These are phyloP conservation scores for Eurosta solidaginis DNA, from an alignment of 1,140 invertebrate species.

Conservation along the genomic window DNA sequence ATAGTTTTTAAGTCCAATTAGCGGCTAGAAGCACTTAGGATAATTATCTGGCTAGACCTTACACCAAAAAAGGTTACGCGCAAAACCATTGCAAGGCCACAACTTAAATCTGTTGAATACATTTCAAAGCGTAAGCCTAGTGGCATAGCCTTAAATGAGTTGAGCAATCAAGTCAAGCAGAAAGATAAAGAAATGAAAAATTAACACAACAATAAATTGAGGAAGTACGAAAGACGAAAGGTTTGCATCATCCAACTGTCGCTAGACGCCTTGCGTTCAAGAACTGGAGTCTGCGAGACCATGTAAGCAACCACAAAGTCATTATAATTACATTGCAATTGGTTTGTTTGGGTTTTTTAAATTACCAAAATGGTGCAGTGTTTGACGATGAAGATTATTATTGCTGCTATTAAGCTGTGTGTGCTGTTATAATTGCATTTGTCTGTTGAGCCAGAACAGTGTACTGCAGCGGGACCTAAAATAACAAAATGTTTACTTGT, in stretches of 20 bases:
- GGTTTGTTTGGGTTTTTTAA: constrained; percentile 25
- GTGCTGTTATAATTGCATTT: neutral
- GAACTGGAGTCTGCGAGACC: neutral
- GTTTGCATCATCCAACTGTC: neutral
- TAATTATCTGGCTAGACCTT: neutral
- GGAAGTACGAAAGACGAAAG: neutral
- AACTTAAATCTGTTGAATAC: neutral
- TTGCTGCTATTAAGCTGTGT: constrained; percentile 10
- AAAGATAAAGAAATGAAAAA: constrained; percentile 13
- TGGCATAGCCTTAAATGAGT: constrained; percentile 15
- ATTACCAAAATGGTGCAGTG: constrained; percentile 15
- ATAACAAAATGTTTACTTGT: neutral
- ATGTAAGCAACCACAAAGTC: constrained; percentile 11
- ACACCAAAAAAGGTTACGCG: too few relatives aligned
- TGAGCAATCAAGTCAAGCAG: neutral
- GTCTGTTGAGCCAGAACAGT: neutral
- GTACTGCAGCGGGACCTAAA: neutral
- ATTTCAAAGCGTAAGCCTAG: constrained; percentile 23
- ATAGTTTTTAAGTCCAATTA: constrained; percentile 18
- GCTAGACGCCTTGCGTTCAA: neutral
- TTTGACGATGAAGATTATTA: neutral
- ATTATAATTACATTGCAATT: constrained; percentile 31
- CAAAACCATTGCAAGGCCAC: neutral
- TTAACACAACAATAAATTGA: constrained; percentile 19
- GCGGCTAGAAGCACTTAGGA: neutral